A percentile compares a stretch with the other conserved stretches of the same genome.
Evolutionary conservation across 2,113 vertebrate genomes (phyloP).

Genomic region (Eleginops maclovinus): DNA sequence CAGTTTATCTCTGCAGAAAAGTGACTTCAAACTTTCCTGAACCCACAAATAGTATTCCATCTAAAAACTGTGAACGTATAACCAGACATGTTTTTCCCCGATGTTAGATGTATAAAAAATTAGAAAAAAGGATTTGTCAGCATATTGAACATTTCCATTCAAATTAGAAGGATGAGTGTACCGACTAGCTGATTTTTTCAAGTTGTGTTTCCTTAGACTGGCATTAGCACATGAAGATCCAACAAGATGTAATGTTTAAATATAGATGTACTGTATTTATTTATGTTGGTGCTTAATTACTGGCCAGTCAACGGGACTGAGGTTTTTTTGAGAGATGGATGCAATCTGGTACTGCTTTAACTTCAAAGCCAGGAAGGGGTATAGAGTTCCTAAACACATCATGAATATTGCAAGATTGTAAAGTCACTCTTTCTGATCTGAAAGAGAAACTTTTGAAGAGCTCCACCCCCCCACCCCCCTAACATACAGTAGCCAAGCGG

Average conservation of each 20-base stretch:
- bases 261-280: constrained; percentile 21
- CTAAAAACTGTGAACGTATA: constrained; percentile 30
- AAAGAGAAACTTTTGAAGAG: constrained; percentile 79
- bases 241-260: constrained; percentile 38
- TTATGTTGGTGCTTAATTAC: constrained; percentile 68
- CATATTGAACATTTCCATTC: constrained; percentile 3
- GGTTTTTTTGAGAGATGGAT: constrained; percentile 52
- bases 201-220: background rate
- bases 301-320: constrained; percentile 41
- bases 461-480: constrained; percentile 34
- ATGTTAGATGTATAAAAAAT: constrained; percentile 9
- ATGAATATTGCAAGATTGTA: constrained; percentile 81
- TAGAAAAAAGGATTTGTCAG: background rate
- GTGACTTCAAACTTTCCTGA: constrained; percentile 36
- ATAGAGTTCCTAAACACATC: constrained; percentile 81
- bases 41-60: constrained; percentile 20
- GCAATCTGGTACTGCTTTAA: constrained; percentile 70
- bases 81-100: constrained; percentile 12
- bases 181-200: constrained; percentile 7
- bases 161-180: background rate
- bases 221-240: constrained; percentile 16
- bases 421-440: constrained; percentile 80
- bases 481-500: constrained; percentile 75
- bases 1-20: constrained; percentile 79
- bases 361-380: constrained; percentile 77